Conservation (phyloP, 2,888 invertebrate species). For the Tenthredo mesomela region DNA sequence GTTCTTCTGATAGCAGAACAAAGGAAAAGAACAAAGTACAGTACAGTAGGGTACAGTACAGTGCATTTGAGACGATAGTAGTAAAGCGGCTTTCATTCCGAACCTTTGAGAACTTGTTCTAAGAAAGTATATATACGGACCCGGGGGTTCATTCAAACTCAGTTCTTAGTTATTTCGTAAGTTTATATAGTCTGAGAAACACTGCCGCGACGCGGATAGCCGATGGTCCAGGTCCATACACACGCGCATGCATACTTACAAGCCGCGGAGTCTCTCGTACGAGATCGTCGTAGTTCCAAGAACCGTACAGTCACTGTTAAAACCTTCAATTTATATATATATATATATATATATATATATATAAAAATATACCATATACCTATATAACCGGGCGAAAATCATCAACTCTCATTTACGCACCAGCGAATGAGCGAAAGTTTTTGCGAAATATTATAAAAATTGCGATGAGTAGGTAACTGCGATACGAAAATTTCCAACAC, state of each 20-base stretch:
- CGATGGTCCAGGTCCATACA: slow-evolving; percentile 64
- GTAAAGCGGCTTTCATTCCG: slow-evolving; percentile 49
- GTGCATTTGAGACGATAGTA: slow-evolving; percentile 41
- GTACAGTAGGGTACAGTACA: slow-evolving; percentile 52
- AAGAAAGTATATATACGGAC: not conserved
- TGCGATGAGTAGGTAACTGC: too few relatives aligned
- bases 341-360: too few relatives aligned
- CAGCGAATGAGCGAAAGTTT: too few relatives aligned
- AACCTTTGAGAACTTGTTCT: slow-evolving; percentile 30
- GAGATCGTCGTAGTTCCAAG: slow-evolving; percentile 72
- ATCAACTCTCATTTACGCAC: not conserved
- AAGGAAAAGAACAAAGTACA: slow-evolving; percentile 60
- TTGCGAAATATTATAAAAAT: too few relatives aligned
- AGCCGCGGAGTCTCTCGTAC: slow-evolving; percentile 57
- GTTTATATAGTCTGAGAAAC: slow-evolving; percentile 64
- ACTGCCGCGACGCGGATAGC: slow-evolving; percentile 66
- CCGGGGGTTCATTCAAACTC: slow-evolving; percentile 45
- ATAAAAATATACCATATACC: too few relatives aligned
- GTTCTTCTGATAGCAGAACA: slow-evolving; percentile 61
- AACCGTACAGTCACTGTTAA: slow-evolving; percentile 73
- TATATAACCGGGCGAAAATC: not conserved
- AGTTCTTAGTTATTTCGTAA: not conserved
- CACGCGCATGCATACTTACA: not conserved
- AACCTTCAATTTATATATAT: slow-evolving; percentile 54
- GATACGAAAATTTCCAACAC: too few relatives aligned